These are phyloP conservation scores for Mesoclemmys tuberculata DNA, from an alignment of 2,113 vertebrate species.

Conservation along the genomic window DNA sequence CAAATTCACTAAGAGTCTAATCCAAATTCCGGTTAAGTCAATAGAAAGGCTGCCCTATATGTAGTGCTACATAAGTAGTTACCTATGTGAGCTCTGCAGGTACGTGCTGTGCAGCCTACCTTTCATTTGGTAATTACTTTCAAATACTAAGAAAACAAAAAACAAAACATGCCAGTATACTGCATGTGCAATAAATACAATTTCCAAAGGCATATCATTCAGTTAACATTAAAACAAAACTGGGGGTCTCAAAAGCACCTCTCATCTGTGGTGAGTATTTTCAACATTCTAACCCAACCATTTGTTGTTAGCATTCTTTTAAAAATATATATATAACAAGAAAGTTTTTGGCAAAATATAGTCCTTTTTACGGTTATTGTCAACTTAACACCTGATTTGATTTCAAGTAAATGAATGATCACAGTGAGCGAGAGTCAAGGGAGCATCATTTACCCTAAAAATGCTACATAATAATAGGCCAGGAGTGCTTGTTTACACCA, in stretches of 20 bases:
- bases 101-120: neutral
- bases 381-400: neutral
- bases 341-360: neutral
- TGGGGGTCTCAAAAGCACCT: neutral
- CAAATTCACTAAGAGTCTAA: neutral
- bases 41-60: neutral
- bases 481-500: too few relatives aligned
- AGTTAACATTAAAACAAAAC: neutral
- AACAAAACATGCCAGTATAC: neutral
- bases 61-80: neutral
- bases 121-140: conserved; percentile 16
- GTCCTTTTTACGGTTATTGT: neutral
- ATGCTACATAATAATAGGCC: neutral
- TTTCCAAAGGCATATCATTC: neutral
- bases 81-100: neutral
- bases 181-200: neutral
- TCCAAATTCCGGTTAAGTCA: neutral
- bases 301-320: neutral
- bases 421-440: neutral
- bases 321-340: neutral
- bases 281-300: neutral
- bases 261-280: neutral
- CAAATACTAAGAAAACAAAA: neutral
- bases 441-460: neutral
- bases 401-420: neutral